Conservation (phyloP, 2,888 invertebrate genomes). For the Asteroscopus sphinx region DNA sequence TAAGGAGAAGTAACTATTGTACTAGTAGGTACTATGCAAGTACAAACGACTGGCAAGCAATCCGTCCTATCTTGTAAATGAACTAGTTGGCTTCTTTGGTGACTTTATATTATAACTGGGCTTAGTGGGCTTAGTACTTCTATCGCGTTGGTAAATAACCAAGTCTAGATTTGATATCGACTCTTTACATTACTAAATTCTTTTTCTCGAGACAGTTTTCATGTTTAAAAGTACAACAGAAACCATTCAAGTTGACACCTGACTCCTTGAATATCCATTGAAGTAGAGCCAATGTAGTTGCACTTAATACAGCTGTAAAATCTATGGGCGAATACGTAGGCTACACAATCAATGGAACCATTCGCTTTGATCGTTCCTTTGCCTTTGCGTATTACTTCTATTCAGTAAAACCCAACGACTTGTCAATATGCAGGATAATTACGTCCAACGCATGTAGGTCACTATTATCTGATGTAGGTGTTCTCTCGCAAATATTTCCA, state of each 20-base stretch:
- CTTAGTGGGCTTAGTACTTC: too few relatives aligned
- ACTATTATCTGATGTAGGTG: conserved; percentile 22
- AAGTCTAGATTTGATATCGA: too few relatives aligned
- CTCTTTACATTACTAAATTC: too few relatives aligned
- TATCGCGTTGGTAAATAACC: too few relatives aligned
- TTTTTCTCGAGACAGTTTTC: too few relatives aligned
- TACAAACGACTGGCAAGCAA: not conserved
- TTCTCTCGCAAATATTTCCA: conserved; percentile 42
- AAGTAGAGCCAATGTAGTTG: conserved; percentile 21
- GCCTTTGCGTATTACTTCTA: conserved; percentile 33
- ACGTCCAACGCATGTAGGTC: conserved; percentile 38
- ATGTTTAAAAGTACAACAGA: too few relatives aligned
- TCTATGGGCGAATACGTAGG: conserved; percentile 29
- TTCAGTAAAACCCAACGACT: conserved; percentile 42
- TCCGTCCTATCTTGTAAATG: not conserved
- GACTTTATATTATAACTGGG: too few relatives aligned
- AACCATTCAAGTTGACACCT: too few relatives aligned
- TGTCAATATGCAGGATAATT: conserved; percentile 37
- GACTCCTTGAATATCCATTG: not conserved
- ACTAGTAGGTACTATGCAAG: conserved; percentile 30
- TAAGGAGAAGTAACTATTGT: conserved; percentile 30
- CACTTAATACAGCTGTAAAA: conserved; percentile 10
- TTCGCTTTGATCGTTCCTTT: conserved; percentile 40
- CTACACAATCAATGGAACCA: conserved; percentile 40
- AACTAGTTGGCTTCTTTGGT: not conserved